A percentile compares a stretch with the other conserved stretches of the same genome.
Evolutionary conservation across 1,140 invertebrate species (phyloP).

Genomic region (Stegodyphus mimosarum): DNA sequence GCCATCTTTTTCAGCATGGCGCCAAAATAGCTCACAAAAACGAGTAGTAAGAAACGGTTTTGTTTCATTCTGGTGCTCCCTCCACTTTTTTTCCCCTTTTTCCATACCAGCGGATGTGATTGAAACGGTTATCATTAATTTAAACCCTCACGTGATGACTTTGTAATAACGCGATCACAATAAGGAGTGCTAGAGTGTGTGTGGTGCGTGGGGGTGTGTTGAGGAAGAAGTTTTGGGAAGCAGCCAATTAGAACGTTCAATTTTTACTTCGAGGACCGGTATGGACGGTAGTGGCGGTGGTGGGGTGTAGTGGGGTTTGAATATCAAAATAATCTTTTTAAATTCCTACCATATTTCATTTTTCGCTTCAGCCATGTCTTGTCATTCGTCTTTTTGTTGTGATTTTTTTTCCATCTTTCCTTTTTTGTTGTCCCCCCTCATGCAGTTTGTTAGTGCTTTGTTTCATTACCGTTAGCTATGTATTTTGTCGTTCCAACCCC

Average conservation of each 20-base stretch:
- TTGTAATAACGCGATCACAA: constrained; percentile 43
- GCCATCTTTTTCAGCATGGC: constrained; percentile 28
- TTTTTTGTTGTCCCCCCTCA: constrained; percentile 13
- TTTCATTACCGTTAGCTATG: constrained; percentile 59
- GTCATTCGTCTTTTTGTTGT: constrained; percentile 49
- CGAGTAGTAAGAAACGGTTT: constrained; percentile 6
- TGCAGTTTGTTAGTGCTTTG: constrained; percentile 54
- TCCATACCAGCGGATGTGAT: constrained; percentile 30
- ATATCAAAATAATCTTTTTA: constrained; percentile 58
- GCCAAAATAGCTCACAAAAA: constrained; percentile 30
- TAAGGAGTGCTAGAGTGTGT: background rate
- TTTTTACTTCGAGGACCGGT: constrained; percentile 37
- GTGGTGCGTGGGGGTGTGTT: background rate
- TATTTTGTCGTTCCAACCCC: constrained; percentile 36
- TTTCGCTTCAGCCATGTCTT: constrained; percentile 45
- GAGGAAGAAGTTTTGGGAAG: constrained; percentile 36
- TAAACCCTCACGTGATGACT: constrained; percentile 57
- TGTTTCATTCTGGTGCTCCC: constrained; percentile 16
- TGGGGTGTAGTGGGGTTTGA: constrained; percentile 30
- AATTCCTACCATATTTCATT: constrained; percentile 55
- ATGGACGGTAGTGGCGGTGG: background rate
- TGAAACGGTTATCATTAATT: constrained; percentile 60
- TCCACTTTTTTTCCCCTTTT: constrained; percentile 13
- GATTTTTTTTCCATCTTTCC: constrained; percentile 10
- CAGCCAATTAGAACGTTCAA: constrained; percentile 59